These are phyloP conservation scores for Scaptomyza hsui DNA, from an alignment of 1,140 invertebrate species.

Conservation along the genomic window DNA sequence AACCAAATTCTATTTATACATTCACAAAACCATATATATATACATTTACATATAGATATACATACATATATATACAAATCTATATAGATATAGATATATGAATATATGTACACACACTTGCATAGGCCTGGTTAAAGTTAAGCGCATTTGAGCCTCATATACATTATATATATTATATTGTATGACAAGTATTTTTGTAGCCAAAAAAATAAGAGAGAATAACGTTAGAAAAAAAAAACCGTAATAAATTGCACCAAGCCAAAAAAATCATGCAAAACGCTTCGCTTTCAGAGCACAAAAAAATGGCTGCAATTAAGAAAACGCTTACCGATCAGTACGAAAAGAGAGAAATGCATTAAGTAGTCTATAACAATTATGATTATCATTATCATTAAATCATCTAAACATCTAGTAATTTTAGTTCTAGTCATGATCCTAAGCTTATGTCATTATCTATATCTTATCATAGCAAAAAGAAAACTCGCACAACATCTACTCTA, in stretches of 20 bases:
- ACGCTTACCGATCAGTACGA: constrained; percentile 79
- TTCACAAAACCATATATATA: constrained; percentile 6
- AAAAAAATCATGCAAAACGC: constrained; percentile 52
- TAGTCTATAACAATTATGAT: constrained; percentile 27
- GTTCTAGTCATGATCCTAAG: constrained; percentile 32
- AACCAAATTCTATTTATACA: constrained; percentile 72
- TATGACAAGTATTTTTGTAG: constrained; percentile 72
- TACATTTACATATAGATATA: constrained; percentile 14
- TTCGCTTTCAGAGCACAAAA: constrained; percentile 59
- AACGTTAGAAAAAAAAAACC: constrained; percentile 2
- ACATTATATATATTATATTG: constrained; percentile 5
- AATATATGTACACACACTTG: constrained; percentile 12
- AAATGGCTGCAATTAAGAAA: constrained; percentile 53
- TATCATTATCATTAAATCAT: constrained; percentile 37
- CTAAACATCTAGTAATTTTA: constrained; percentile 39
- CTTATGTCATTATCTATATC: constrained; percentile 13
- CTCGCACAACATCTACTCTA: constrained; percentile 33
- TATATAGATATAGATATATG: constrained; percentile 14
- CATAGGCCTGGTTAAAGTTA: constrained; percentile 22
- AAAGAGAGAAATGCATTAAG: constrained; percentile 42
- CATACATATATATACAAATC: constrained; percentile 8
- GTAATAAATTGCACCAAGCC: constrained; percentile 63
- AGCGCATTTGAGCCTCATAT: constrained; percentile 37
- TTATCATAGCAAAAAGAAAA: constrained; percentile 13
- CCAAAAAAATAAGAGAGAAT: constrained; percentile 31